phyloP scores from a whole-genome alignment of 2,113 vertebrate genomes.

The Nothocercus julius region DNA sequence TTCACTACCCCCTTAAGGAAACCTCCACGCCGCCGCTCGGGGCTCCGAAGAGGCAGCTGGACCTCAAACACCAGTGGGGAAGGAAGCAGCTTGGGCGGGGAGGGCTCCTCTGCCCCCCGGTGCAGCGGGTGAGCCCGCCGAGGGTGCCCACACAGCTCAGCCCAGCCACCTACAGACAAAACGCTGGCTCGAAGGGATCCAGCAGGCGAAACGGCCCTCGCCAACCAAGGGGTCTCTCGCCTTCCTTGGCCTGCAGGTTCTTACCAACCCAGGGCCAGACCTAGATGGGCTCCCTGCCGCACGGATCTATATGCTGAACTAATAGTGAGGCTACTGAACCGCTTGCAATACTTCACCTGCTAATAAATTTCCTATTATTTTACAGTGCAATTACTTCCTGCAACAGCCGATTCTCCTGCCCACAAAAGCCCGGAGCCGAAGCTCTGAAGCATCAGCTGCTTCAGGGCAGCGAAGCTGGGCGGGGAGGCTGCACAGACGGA shows the following conservation, averaged over 20 bases:
- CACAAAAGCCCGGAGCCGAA: not conserved
- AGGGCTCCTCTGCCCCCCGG: not conserved
- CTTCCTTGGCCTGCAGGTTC: not conserved
- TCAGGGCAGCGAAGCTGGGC: not conserved
- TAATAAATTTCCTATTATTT: constrained; percentile 24
- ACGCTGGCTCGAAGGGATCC: too few relatives aligned
- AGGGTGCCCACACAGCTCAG: not conserved
- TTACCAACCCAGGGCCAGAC: not conserved
- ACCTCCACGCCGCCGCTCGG: too few relatives aligned
- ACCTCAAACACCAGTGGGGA: too few relatives aligned
- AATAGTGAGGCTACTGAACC: constrained; percentile 15
- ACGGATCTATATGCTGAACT: not conserved
- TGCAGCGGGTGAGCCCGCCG: not conserved
- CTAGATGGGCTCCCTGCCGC: not conserved
- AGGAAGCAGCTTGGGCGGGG: not conserved
- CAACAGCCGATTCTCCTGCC: not conserved
- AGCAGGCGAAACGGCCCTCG: not conserved
- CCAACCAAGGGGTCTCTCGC: not conserved
- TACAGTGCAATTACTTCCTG: not conserved
- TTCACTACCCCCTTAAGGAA: too few relatives aligned
- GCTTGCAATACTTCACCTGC: constrained; percentile 1
- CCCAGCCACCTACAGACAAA: too few relatives aligned
- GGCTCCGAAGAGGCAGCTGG: too few relatives aligned
- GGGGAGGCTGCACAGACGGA: not conserved
- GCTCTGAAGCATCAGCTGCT: not conserved